Base-by-base conservation (phyloP, 2,113 vertebrate species). In the Corvus moneduloides region DNA sequence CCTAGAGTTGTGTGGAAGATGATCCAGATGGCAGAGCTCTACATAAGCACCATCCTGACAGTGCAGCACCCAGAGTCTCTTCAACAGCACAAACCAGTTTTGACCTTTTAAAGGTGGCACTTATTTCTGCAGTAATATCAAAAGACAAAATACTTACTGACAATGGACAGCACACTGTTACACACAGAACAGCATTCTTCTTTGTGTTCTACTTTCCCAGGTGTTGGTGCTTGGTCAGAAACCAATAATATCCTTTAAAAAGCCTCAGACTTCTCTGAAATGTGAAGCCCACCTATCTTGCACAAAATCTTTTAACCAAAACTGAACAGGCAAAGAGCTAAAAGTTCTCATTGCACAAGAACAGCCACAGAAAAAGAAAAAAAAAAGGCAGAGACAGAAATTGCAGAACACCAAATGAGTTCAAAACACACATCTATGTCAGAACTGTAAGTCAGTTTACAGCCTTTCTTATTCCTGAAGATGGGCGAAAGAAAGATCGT, bases 291-390 rank as follows among this genome's bases (percentile, higher is more conserved):
- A 71, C 7, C 15, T 78, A 86, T 75, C 86, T 91, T 1, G 0
- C 13, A 44, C 15, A 64, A 86, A 84, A 94, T 89, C 86, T 94
- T 61, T 46, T 32, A 66, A 90, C n/a, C 69, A 88, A 93, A 91
- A 41, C 43, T 51, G 59, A 90, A 43, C 35, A 91, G 22, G 24
- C 56, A 80, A 2, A 48, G 6, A 87, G 35, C 35, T 92, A 58
- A 27, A 63, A 69, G 72, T n/a, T 87, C 72, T n/a, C 43, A n/a
- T 30, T 20, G 37, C 4, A 3, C 78, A 81, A 86, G 55, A 94
- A 72, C 32, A 82, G 59, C 59, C 93, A 72, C 39, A 84, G 66
- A 73, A 90, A 79, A 15, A 46, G 4, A 26, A 33, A 69, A 28
- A 22, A 52, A 59, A 59, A 49, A 43, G 33, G 32, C 33, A 58